phyloP scores from a whole-genome alignment of 1,140 invertebrate species.

The Diabrotica virgifera region DNA sequence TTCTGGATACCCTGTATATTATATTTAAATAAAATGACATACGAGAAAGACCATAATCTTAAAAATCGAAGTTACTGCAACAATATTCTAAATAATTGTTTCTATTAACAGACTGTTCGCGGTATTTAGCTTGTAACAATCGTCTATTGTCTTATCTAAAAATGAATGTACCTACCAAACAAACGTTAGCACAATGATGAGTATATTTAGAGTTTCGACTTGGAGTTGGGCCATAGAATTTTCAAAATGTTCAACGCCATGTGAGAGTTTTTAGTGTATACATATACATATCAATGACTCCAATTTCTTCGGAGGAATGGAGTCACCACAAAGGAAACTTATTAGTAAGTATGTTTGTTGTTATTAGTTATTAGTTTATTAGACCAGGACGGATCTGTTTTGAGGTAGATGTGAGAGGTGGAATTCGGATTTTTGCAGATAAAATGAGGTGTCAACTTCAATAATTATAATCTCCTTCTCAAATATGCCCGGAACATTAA shows the following conservation, averaged over 20 bases:
- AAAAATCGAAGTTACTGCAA: too few relatives aligned
- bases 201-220: constrained; percentile 19
- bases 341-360: constrained; percentile 5
- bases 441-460: too few relatives aligned
- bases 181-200: constrained; percentile 2
- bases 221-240: constrained; percentile 19
- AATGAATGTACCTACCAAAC: not conserved
- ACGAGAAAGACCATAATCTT: too few relatives aligned
- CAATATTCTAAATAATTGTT: too few relatives aligned
- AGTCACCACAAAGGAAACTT: constrained; percentile 7
- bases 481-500: too few relatives aligned
- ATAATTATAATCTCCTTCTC: too few relatives aligned
- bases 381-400: too few relatives aligned
- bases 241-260: constrained; percentile 4
- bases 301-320: constrained; percentile 12
- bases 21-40: too few relatives aligned
- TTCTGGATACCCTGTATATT: too few relatives aligned
- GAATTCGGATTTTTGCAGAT: too few relatives aligned
- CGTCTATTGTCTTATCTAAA: not conserved
- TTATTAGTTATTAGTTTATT: not conserved
- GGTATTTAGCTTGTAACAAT: not conserved
- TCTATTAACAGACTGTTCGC: too few relatives aligned
- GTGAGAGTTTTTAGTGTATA: constrained; percentile 13
- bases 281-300: constrained; percentile 15
- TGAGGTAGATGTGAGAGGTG: too few relatives aligned